Conservation (phyloP, 2,113 vertebrate species). For the Coreoperca whiteheadi region DNA sequence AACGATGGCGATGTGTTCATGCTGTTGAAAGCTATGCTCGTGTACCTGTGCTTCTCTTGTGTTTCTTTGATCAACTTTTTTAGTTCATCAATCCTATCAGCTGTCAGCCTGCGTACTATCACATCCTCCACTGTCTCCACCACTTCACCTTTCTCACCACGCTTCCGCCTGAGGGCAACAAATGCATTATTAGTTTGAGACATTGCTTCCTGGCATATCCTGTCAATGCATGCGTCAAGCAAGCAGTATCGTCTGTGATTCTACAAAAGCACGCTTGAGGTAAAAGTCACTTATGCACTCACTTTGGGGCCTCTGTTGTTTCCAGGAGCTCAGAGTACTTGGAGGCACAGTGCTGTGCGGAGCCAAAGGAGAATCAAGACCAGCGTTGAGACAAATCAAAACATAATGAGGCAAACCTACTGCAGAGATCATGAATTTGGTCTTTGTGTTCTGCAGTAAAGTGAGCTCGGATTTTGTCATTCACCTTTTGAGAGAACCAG, state of each 20-base stretch:
- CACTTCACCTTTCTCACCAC: constrained; percentile 95
- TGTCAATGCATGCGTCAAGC: not conserved
- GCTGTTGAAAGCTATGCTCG: not conserved
- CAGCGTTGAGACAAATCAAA: not conserved
- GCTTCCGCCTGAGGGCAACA: constrained; percentile 87
- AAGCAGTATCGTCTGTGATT: too few relatives aligned
- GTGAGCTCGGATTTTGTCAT: not conserved
- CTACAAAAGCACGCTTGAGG: not conserved
- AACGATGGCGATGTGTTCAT: not conserved
- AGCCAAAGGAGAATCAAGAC: constrained; percentile 23
- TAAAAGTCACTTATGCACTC: constrained; percentile 69
- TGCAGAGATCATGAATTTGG: not conserved
- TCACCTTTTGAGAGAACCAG: constrained; percentile 91
- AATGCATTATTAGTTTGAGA: not conserved
- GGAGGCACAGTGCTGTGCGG: constrained; percentile 81
- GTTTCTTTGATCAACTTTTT: constrained; percentile 96
- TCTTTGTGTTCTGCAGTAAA: not conserved
- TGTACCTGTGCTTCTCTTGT: constrained; percentile 94
- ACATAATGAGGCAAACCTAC: not conserved
- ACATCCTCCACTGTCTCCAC: constrained; percentile 98
- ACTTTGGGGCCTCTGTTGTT: constrained; percentile 96
- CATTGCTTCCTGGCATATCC: not conserved
- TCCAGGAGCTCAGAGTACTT: constrained; percentile 96
- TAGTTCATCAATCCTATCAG: constrained; percentile 93
- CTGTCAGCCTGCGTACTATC: constrained; percentile 93